Evolutionary conservation across 2,888 invertebrate genomes (phyloP).

Genomic region (Conus canariensis): DNA sequence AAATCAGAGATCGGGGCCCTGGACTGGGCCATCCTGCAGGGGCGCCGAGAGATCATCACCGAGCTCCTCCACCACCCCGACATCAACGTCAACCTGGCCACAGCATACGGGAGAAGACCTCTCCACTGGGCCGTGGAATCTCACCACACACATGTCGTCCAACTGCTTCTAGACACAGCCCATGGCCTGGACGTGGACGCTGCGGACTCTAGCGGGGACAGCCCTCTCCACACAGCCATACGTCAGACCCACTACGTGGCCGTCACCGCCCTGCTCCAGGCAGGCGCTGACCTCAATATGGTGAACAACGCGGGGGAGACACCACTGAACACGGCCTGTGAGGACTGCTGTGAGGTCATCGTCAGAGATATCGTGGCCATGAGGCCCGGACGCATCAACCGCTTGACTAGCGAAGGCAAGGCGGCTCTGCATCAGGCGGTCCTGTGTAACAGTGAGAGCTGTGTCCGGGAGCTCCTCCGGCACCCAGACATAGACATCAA

Average conservation of each 20-base stretch:
- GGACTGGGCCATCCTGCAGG: neutral
- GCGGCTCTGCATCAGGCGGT: neutral
- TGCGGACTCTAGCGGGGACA: neutral
- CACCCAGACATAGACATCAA: neutral
- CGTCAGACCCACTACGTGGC: neutral
- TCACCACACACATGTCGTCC: neutral
- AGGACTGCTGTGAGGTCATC: neutral
- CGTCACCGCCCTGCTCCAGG: neutral
- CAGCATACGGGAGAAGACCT: neutral
- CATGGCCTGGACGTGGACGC: neutral
- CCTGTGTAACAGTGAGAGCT: neutral
- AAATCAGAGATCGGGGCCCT: neutral
- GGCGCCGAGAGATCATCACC: neutral
- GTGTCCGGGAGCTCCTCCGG: neutral
- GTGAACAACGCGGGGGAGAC: neutral
- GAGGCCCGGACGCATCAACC: neutral
- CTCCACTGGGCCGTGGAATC: neutral
- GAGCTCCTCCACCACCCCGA: neutral
- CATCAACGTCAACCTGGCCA: neutral
- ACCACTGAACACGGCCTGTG: neutral
- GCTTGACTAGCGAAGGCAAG: neutral
- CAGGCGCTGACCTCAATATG: neutral
- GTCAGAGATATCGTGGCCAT: neutral
- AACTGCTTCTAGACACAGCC: neutral
- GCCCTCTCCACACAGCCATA: neutral